Percentiles rank a stretch among this genome's conserved stretches.
Evolutionary conservation across 2,797 vertebrate species (phyloP).

Genomic region (Gastrophryne carolinensis): DNA sequence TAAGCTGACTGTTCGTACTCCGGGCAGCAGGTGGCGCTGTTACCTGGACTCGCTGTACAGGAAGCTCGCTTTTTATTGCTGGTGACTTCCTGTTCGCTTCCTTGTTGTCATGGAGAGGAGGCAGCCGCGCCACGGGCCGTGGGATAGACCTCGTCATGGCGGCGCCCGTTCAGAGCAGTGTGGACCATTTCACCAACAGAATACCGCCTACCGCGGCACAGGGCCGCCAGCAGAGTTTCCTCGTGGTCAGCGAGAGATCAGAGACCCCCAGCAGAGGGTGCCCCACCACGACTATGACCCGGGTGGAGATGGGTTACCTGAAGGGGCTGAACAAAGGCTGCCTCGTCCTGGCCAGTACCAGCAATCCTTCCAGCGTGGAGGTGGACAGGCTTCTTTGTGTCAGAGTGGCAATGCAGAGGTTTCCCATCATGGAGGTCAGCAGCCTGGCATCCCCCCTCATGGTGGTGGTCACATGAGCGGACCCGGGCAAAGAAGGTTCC

Average conservation of each 20-base stretch:
- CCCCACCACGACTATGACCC: not conserved
- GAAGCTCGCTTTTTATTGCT: not conserved
- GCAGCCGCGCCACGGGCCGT: not conserved
- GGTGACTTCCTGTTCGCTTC: not conserved
- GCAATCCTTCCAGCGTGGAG: conserved; percentile 27
- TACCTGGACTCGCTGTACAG: not conserved
- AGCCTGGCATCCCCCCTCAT: not conserved
- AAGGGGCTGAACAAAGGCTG: rapidly evolving
- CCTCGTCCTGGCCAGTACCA: not conserved
- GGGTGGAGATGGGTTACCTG: not conserved
- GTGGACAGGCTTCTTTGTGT: not conserved
- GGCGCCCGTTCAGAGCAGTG: not conserved
- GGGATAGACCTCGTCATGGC: not conserved
- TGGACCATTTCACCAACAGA: not conserved
- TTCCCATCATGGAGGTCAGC: not conserved
- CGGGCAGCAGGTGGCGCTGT: not conserved
- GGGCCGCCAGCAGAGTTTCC: not conserved
- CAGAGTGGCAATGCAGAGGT: too few relatives aligned
- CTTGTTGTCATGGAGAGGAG: conserved; percentile 42
- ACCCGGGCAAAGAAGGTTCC: not conserved
- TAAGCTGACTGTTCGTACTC: not conserved
- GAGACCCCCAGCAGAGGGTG: not conserved
- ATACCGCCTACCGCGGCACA: not conserved
- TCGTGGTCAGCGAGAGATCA: not conserved
- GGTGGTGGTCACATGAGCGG: not conserved